Percentiles rank a stretch among this genome's conserved stretches.
phyloP scores from a whole-genome alignment of 1,140 invertebrate genomes.

The Drosophila guanche region DNA sequence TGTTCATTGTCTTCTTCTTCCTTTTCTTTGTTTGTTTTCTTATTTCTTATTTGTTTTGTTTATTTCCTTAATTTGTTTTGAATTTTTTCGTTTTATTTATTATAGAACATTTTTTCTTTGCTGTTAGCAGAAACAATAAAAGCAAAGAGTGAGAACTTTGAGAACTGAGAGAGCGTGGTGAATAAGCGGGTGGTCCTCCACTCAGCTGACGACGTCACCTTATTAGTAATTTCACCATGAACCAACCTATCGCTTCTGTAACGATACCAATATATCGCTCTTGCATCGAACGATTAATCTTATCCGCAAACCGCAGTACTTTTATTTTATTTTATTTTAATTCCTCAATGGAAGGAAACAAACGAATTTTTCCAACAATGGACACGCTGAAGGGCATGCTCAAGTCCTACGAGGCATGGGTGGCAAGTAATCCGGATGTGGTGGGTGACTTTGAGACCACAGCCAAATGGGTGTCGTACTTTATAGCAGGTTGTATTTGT shows the following conservation, averaged over 20 bases:
- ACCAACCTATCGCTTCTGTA: slow-evolving; percentile 17
- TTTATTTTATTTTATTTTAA: slow-evolving; percentile 17
- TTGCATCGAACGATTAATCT: slow-evolving; percentile 16
- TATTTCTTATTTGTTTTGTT: too few species aligned
- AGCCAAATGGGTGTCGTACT: slow-evolving; percentile 90
- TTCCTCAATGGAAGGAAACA: not conserved
- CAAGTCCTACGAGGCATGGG: slow-evolving; percentile 88
- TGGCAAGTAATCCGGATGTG: slow-evolving; percentile 88
- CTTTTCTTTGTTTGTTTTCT: too few species aligned
- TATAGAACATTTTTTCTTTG: too few species aligned
- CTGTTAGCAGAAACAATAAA: too few species aligned
- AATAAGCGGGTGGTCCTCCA: too few species aligned
- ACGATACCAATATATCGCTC: slow-evolving; percentile 3
- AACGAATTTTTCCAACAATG: slow-evolving; percentile 41
- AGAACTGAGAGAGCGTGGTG: too few species aligned
- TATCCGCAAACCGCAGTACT: slow-evolving; percentile 2
- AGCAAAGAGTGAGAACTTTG: too few species aligned
- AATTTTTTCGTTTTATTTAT: too few species aligned
- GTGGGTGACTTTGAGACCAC: slow-evolving; percentile 89
- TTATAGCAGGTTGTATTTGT: slow-evolving; percentile 87
- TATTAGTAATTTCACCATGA: too few species aligned
- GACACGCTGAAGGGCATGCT: slow-evolving; percentile 83
- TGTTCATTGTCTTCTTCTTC: too few species aligned
- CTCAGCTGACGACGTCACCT: too few species aligned
- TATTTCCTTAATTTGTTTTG: too few species aligned